Base-by-base conservation (phyloP, 2,888 invertebrate genomes). In the Amphipyra berbera region DNA sequence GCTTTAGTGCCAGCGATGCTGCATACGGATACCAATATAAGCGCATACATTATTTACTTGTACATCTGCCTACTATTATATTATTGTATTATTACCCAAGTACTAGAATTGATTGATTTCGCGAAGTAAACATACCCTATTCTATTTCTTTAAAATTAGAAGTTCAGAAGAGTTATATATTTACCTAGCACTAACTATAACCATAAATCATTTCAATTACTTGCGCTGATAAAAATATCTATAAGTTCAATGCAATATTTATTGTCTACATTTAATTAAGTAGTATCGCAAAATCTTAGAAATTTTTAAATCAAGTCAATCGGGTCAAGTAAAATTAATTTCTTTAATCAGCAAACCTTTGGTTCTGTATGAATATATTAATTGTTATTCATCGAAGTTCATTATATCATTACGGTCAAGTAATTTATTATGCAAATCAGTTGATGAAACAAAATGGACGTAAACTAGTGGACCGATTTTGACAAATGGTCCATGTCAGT, bases 21-120 rank as follows among this genome's bases (percentile, higher is more conserved):
- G 57, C 73, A 65, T 70, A 77, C 76, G 73, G 69, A 79, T 69
- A 73, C 69, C 59, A 73, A 71, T 70, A 65, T 71, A 73, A 66
- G 56, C 69, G 48, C 61, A 61, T 70, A 67, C 59, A 73, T 64
- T 73, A 67, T 77, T 56, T 74, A 61, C 68, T 48, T 58, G 55
- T 45, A 54, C 47, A 62, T 58, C 58, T 58, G 38, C 61, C 45
- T 59, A 35, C 42, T 62, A 63, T 59, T 57, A 64, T 41, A 60
- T 35, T n/a, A n/a, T n/a, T n/a, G n/a, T n/a, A n/a, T n/a, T n/a
- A n/a, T n/a, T 60, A 67, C 44, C 44, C 53, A 12, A 14, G 14
- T 42, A 56, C 15, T 54, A 50, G 14, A 42, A 47, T 12, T 42
- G 14, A 42, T 50, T 65, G 15, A 58, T 42, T 50, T 52, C 42